Percentiles rank a stretch among this genome's conserved stretches.
Conservation (phyloP, 1,140 invertebrate genomes). For the Probaryconus sp. region DNA sequence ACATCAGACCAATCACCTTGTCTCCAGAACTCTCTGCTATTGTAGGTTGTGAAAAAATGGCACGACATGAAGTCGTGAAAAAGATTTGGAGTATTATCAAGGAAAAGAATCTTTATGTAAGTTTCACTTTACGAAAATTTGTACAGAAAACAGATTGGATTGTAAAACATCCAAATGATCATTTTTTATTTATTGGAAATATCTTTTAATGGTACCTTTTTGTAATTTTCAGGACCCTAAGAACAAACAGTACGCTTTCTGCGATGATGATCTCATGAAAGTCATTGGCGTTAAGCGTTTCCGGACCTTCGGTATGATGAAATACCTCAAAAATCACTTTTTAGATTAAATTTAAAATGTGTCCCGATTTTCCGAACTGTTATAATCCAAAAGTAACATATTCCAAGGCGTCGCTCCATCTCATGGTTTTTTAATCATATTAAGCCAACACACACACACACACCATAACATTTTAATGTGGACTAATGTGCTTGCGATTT, state of each 20-base stretch:
- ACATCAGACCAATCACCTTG: constrained; percentile 89
- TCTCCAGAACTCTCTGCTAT: constrained; percentile 91
- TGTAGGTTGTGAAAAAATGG: constrained; percentile 90
- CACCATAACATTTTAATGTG: too few relatives aligned
- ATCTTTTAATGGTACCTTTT: too few relatives aligned
- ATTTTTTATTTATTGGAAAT: constrained; percentile 7
- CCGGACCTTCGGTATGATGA: constrained; percentile 96
- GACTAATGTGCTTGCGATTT: too few relatives aligned
- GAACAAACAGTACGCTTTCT: constrained; percentile 96
- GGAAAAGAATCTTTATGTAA: constrained; percentile 91
- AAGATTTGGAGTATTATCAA: constrained; percentile 95
- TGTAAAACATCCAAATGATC: neutral
- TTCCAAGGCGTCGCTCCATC: constrained; percentile 65
- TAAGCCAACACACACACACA: too few relatives aligned
- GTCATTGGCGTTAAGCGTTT: constrained; percentile 94
- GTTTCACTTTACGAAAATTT: constrained; percentile 49
- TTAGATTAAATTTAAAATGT: constrained; percentile 80
- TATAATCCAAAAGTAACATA: constrained; percentile 67
- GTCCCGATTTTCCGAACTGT: constrained; percentile 64
- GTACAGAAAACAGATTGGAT: neutral
- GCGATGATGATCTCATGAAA: constrained; percentile 92
- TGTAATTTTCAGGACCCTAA: constrained; percentile 85
- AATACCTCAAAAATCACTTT: constrained; percentile 95
- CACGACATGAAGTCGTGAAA: constrained; percentile 95
- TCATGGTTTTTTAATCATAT: constrained; percentile 62